phyloP scores from a whole-genome alignment of 2,888 invertebrate genomes.

The Cryptosula pallasiana region DNA sequence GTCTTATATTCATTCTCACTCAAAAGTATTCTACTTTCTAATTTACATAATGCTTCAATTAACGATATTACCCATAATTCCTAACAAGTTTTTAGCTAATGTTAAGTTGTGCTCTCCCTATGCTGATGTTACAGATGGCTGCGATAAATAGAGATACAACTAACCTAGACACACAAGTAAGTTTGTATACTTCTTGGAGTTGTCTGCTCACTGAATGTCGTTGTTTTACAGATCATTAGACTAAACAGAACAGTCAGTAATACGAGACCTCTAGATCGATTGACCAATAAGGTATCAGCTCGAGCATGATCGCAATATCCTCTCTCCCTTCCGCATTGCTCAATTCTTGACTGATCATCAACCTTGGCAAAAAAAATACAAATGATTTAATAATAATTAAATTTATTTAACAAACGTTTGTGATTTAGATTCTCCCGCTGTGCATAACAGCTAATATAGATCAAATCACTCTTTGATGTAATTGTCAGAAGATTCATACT shows the following conservation, averaged over 20 bases:
- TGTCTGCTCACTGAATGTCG: background rate
- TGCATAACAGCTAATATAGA: too few species aligned
- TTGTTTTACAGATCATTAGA: background rate
- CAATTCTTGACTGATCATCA: too few species aligned
- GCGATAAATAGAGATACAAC: background rate
- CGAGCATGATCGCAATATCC: background rate
- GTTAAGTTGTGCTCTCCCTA: background rate
- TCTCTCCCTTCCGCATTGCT: too few species aligned
- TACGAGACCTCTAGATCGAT: constrained; percentile 12
- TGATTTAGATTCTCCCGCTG: too few species aligned
- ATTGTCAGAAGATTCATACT: too few species aligned
- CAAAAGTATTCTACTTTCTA: too few species aligned
- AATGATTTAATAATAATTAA: too few species aligned
- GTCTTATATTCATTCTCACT: too few species aligned
- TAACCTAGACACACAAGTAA: background rate
- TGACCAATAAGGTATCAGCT: background rate
- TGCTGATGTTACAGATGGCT: background rate
- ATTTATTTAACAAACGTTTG: too few species aligned
- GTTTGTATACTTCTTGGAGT: background rate
- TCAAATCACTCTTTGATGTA: too few species aligned
- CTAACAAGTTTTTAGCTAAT: background rate
- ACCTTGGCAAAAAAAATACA: too few species aligned
- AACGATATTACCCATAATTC: background rate
- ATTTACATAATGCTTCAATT: background rate
- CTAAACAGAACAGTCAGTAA: constrained; percentile 2